These are phyloP conservation scores for Xenopus laevis DNA, from an alignment of 2,113 vertebrate species.

Conservation along the genomic window DNA sequence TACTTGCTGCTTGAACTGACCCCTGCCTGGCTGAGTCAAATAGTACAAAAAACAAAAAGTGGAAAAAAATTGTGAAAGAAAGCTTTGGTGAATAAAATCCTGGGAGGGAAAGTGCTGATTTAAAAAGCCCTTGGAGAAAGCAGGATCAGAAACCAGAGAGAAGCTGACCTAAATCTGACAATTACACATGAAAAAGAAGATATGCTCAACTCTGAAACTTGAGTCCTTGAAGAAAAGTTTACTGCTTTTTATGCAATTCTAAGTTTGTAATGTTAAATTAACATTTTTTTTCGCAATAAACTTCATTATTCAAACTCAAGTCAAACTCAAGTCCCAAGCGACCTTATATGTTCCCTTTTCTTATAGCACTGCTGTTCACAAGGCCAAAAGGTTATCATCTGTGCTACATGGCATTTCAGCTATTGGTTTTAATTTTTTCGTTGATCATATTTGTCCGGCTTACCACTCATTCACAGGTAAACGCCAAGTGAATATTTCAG, in stretches of 20 bases:
- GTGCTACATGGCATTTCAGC: slow-evolving; percentile 1
- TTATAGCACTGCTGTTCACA: neutral
- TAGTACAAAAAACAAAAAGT: no score
- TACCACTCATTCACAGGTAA: neutral
- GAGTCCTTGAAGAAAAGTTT: neutral
- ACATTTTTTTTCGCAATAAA: neutral
- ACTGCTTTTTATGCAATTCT: neutral
- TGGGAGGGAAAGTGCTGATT: no score
- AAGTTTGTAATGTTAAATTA: neutral
- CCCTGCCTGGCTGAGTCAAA: no score
- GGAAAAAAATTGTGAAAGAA: no score
- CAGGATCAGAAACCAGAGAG: no score
- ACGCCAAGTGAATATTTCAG: neutral
- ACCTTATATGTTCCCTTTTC: neutral
- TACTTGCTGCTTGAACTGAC: no score
- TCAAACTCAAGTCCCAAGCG: slow-evolving; percentile 1
- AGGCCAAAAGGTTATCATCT: slow-evolving; percentile 30
- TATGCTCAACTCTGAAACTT: no score
- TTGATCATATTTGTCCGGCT: slow-evolving; percentile 21
- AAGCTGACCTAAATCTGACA: no score
- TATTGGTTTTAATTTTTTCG: slow-evolving; percentile 19
- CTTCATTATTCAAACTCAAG: slow-evolving; percentile 9
- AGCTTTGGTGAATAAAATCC: no score
- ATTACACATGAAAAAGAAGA: no score
- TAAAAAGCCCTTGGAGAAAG: no score